Evolutionary conservation across 2,113 vertebrate genomes (phyloP), one percentile per base, ranked within the genome.

Genomic region (Bubo scandiacus): DNA sequence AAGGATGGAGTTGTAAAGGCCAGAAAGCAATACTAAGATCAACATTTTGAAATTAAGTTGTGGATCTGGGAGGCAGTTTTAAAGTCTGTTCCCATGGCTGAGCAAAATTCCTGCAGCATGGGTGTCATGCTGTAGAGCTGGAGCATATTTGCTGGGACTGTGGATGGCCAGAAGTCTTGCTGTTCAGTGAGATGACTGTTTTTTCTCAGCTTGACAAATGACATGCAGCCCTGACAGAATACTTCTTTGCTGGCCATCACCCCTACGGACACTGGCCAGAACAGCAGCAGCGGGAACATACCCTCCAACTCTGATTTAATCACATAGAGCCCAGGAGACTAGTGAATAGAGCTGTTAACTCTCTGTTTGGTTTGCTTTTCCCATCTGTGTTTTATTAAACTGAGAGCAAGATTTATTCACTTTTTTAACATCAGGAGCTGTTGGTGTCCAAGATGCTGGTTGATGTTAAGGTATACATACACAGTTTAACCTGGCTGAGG

Each of bases 361-460:
- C 93, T 95, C 78, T 85, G 78, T 94, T 94, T 73, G 72, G 91
- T 89, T 95, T 97, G 94, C 84, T 96, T 97, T 96, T 92, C 89
- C 95, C 97, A 97, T 97, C 97, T 97, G 97, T 66, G 81, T 96
- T 97, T 94, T 89, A 97, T 97, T 97, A 97, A 85, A 90, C 86
- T 9, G 54, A 95, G 90, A 88, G 73, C 65, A 94, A 96, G 94
- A 94, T 94, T 94, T 96, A 96, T 90, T 94, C 75, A 40, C 63
- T 84, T 97, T 92, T 96, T 94, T 79, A 81, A 88, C 85, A 63
- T 96, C 74, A 77, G 51, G 78, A 96, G 83, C 90, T 83, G 71
- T 15, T 88, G 88, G 82, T 96, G 92, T 96, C 94, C 95, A 84
- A 94, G 86, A 93, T 81, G 90, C 86, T 84, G 80, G 95, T 4